A percentile compares a stretch with the other conserved stretches of the same genome.
These are phyloP conservation scores for Diplazon laetatorius DNA, from an alignment of 2,888 invertebrate species.

Conservation along the genomic window DNA sequence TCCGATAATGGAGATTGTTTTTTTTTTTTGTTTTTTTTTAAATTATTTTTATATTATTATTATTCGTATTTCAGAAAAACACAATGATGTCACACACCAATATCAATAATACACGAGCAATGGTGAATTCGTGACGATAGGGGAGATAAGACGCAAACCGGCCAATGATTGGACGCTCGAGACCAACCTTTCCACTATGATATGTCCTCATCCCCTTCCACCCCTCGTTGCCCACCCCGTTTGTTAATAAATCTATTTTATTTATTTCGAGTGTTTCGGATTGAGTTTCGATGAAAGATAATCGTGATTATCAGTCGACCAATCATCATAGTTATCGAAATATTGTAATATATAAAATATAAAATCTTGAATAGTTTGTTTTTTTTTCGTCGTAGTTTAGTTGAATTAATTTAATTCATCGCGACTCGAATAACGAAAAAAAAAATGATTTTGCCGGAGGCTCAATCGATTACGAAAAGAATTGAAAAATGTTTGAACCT, in stretches of 20 bases:
- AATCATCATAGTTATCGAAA: background rate
- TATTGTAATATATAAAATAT: no score
- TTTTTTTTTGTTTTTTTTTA: no score
- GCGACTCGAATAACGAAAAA: no score
- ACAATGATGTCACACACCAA: slow-evolving; percentile 24
- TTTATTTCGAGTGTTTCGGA: background rate
- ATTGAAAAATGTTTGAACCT: no score
- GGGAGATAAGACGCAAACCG: slow-evolving; percentile 2
- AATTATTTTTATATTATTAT: no score
- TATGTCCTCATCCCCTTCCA: no score
- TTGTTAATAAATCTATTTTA: background rate
- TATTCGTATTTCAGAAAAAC: slow-evolving; percentile 17
- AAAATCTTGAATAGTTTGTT: no score
- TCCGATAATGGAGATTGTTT: slow-evolving; percentile 14
- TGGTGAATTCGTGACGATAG: slow-evolving; percentile 4
- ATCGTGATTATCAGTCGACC: background rate
- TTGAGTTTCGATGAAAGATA: background rate
- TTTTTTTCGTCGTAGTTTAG: no score
- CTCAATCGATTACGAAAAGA: no score
- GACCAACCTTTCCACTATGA: slow-evolving; percentile 1
- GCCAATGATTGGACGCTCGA: background rate
- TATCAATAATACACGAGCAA: slow-evolving; percentile 18
- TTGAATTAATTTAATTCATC: no score
- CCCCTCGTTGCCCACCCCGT: no score
- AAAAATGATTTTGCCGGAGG: no score